These are phyloP conservation scores for Balanococcus diminutus DNA, from an alignment of 2,888 invertebrate genomes.

Conservation along the genomic window DNA sequence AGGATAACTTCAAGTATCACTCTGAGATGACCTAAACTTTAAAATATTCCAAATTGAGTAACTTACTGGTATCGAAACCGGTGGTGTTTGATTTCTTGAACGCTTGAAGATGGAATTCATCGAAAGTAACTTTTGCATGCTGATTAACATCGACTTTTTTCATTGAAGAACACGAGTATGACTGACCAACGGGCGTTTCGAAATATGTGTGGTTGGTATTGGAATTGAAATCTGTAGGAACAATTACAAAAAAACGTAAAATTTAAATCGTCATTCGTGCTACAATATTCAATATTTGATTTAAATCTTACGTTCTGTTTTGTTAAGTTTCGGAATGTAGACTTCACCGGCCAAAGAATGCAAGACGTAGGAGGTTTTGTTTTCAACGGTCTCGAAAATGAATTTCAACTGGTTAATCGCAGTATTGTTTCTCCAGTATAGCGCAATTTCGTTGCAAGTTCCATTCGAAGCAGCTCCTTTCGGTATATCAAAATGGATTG, in stretches of 20 bases:
- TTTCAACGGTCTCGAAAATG: background rate
- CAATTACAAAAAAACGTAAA: background rate
- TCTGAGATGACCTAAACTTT: background rate
- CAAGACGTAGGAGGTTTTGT: background rate
- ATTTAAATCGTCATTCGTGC: background rate
- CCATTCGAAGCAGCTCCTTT: background rate
- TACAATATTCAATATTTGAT: background rate
- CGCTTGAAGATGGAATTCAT: constrained; percentile 11
- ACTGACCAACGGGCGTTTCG: background rate
- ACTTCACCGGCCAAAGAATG: background rate
- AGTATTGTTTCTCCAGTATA: background rate
- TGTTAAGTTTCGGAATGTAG: background rate
- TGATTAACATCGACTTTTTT: background rate
- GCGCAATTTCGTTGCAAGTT: background rate
- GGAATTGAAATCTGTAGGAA: background rate
- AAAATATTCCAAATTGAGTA: background rate
- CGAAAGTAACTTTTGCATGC: background rate
- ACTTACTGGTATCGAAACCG: constrained; percentile 28
- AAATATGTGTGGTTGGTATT: background rate
- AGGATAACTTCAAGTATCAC: no score
- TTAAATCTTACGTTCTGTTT: background rate
- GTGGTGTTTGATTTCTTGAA: background rate
- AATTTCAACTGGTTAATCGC: no score
- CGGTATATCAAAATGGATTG: background rate
- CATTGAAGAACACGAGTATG: background rate